A percentile compares a stretch with the other conserved stretches of the same genome.
These are phyloP conservation scores for Lerista edwardsae DNA, from an alignment of 2,797 vertebrate species.

Conservation along the genomic window DNA sequence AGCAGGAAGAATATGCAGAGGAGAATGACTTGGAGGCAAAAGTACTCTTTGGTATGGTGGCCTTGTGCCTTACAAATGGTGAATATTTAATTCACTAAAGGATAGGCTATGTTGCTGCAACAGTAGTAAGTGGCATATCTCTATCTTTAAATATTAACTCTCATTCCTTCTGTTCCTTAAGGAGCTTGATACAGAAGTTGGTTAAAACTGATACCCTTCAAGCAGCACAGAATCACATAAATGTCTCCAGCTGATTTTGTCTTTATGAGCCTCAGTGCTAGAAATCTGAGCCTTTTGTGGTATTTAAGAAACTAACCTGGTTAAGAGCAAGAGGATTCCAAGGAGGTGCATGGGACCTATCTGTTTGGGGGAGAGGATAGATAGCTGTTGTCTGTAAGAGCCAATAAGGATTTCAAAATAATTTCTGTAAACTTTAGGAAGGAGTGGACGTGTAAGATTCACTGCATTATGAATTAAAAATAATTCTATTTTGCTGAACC, in stretches of 20 bases:
- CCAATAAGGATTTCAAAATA: slow-evolving; percentile 47
- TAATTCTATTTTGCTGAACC: not conserved
- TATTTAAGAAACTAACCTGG: slow-evolving; percentile 58
- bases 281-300: slow-evolving; percentile 51
- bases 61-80: slow-evolving; percentile 19
- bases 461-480: not conserved
- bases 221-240: not conserved
- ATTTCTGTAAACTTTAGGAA: slow-evolving; percentile 41
- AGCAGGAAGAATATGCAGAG: slow-evolving; percentile 33
- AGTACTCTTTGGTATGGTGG: not conserved
- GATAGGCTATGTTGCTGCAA: not conserved
- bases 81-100: slow-evolving; percentile 1
- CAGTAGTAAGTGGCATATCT: not conserved
- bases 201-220: slow-evolving; percentile 13
- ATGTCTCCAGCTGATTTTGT: slow-evolving; percentile 1
- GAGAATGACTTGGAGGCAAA: slow-evolving; percentile 23
- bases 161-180: not conserved
- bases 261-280: slow-evolving; percentile 34
- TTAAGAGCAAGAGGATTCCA: slow-evolving; percentile 41
- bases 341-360: not conserved
- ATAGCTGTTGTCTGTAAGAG: not conserved
- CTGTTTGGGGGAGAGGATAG: not conserved
- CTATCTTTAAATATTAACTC: slow-evolving; percentile 21
- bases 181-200: slow-evolving; percentile 15
- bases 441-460: not conserved